Evolutionary conservation across 2,888 invertebrate species (phyloP), one percentile per base, ranked within the genome.

Genomic region (Philonicus albiceps): DNA sequence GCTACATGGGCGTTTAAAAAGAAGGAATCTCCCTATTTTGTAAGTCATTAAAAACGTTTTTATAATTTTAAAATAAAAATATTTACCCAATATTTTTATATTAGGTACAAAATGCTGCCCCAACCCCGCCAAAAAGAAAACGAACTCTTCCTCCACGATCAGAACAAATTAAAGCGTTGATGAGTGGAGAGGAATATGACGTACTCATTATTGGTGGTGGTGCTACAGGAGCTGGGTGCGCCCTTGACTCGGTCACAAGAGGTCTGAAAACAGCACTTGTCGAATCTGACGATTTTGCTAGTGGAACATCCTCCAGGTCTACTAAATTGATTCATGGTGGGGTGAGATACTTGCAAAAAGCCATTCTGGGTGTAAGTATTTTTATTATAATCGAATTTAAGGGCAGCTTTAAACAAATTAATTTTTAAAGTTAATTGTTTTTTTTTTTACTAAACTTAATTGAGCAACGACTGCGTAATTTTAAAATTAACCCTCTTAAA

Each of bases 301-400:
- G 98, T 88, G 99, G 99, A 73, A 96, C 96, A 2, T 98, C 98
- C 27, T 98, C 98, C 87, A 94, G 99, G 86, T 98, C 98, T 91
- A 99, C 99, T 0, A 99, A 99, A 93, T 94, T 99, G 22, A 98
- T 99, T 90, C 99, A 99, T 92, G 99, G 99, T 6, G 99, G 99
- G 85, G 99, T 99, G 1, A 94, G 99, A 76, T 99, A 99, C 92
- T 94, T 99, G 81, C 99, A 99, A 93, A 99, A 99, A 91, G 99
- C 99, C 11, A 98, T 99, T 89, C 94, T 99, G 94, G 92, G 92
- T 88, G 92, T 92, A 91, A 91, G 90, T 90, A 76, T 27, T 16
- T 30, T 6, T 34, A 34, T n/a, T 49, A 5, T n/a, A 49, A 3
- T 13, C 40, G 13, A 8, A 13, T 13, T 40, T 13, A 40, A 40